Base-by-base conservation (phyloP, 1,140 invertebrate genomes). In the Panagrolaimus sp. region DNA sequence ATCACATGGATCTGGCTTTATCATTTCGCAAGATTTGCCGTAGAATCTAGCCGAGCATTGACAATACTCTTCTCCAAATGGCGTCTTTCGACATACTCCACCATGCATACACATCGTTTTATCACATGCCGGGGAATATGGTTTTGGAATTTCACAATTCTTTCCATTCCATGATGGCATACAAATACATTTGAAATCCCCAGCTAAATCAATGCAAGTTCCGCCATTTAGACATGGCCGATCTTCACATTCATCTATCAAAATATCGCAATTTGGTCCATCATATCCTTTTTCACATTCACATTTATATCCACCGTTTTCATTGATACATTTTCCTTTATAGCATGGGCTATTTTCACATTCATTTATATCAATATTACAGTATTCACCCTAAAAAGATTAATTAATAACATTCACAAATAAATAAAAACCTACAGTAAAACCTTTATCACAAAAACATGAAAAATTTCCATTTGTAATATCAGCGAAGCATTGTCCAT, bases 271-370 rank as follows among this genome's bases (percentile, higher is more conserved):
- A 0, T 92, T 85, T 57, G 88, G 87, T n/a, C 92, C 93, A 9
- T 67, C 38, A 63, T 45, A 66, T 9, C 93, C 93, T 42, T 66
- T 23, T 38, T 78, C 79, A 63, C 78, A 79, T 38, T 71, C 70
- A 65, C 78, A 79, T 25, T 61, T 47, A 62, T 62, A 79, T n/a
- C 80, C 78, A 5, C 92, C 91, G 66, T 92, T 90, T n/a, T 89
- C 90, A 82, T 97, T 94, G 69, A 94, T 82, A 79, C 95, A 98
- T 0, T 92, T 93, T 0, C 92, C 94, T 0, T 93, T 92, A 84
- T 96, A 95, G 14, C 71, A 71, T 5, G 25, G 46, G 42, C 43
- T 9, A 20, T 57, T 23, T 16, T 47, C 44, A 63, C 63, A 73
- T 63, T 70, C 65, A 83, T 92, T 92, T 7, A 91, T 93, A 77